Evolutionary conservation across 2,797 vertebrate species (phyloP), one percentile per base, ranked within the genome.

Genomic region (Acanthurus leucopareius): DNA sequence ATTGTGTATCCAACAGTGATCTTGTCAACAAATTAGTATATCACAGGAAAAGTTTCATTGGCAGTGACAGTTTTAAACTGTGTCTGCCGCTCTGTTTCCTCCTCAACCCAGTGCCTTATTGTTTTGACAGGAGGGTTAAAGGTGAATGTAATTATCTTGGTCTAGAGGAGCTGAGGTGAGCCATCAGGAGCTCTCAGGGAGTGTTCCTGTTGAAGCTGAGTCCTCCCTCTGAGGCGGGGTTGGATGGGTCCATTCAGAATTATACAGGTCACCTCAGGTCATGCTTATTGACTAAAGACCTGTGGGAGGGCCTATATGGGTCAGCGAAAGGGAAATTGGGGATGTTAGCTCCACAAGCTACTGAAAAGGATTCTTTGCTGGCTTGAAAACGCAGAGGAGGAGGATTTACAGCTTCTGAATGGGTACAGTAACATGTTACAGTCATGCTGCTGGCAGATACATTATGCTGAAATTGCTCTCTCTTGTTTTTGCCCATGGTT

Each of bases 221-320:
- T 80, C 42, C 79, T 82, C 71, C 77, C 76, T 77, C 77, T 75
- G 54, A 86, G 85, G 53, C 10, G 2, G 72, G 65, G 67, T 59
- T 73, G 61, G 73, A 79, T 69, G 69, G 56, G 54, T 77, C 58
- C 78, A 82, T 86, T 88, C 86, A 91, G 71, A 93, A 73, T 86
- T 71, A 75, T 49, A 73, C 57, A 89, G 92, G 91, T 93, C 87
- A 91, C 19, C 59, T 80, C 51, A 88, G 87, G 93, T 90, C 91
- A 85, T 75, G 80, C 77, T 81, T 76, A 59, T 68, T 80, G 79
- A 78, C 79, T 79, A 73, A 83, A 87, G 65, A 87, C 67, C 84
- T 77, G 71, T 53, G 69, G 79, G 75, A 80, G 82, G 78, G 71
- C 9, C 74, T 89, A 85, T 87, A 59, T 87, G 85, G 89, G 82